phyloP scores from a whole-genome alignment of 2,113 vertebrate genomes.

The Saguinus midas region DNA sequence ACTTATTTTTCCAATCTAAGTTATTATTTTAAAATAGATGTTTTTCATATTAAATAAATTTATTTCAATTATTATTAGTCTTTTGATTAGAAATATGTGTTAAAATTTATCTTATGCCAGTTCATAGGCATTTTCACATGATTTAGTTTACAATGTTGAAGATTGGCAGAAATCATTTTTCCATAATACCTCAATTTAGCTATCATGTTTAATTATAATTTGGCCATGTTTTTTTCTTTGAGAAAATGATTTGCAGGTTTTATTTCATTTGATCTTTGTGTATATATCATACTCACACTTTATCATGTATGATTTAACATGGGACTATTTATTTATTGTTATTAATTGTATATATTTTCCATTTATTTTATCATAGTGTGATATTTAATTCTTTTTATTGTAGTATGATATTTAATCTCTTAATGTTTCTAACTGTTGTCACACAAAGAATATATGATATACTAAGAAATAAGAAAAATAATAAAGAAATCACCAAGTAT shows the following conservation, averaged over 20 bases:
- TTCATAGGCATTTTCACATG: neutral
- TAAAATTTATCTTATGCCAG: neutral
- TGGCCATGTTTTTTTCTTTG: neutral
- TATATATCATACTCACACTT: neutral
- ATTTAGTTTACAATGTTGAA: neutral
- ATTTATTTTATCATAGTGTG: neutral
- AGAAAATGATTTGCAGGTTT: neutral
- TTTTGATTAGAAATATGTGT: neutral
- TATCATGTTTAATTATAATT: neutral
- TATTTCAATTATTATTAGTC: neutral
- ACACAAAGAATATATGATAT: neutral
- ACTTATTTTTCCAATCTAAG: neutral
- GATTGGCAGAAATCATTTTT: neutral
- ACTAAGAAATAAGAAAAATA: neutral
- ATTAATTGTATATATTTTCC: neutral
- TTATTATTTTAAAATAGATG: neutral
- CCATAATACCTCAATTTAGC: neutral
- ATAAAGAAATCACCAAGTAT: neutral
- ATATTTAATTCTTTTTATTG: too few species aligned
- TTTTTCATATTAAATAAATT: slow-evolving; percentile 3
- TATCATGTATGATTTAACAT: neutral
- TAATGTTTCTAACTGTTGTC: neutral
- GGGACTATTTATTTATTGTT: neutral
- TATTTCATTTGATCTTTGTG: neutral
- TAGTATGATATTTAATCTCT: neutral